Percentiles rank a stretch among this genome's conserved stretches.
These are phyloP conservation scores for Paramormyrops kingsleyae DNA, from an alignment of 2,113 vertebrate genomes.

Conservation along the genomic window DNA sequence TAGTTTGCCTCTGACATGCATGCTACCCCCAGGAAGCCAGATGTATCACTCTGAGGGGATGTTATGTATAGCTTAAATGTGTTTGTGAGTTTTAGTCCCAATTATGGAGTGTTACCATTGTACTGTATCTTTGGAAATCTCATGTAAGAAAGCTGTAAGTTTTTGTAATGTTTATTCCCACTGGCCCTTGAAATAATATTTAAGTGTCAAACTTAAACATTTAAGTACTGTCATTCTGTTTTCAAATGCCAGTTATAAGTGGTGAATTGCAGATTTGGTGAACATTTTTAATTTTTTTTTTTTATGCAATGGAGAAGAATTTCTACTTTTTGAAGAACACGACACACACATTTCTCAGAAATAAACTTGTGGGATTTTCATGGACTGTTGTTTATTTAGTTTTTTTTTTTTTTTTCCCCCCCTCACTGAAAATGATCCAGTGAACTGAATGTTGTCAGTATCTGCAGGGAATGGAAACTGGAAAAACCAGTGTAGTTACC, in stretches of 20 bases:
- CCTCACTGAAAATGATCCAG: not conserved
- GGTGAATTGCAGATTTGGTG: not conserved
- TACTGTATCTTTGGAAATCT: slow-evolving; percentile 4
- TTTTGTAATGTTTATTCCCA: slow-evolving; percentile 1
- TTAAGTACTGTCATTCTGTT: not conserved
- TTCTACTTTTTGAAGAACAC: not conserved
- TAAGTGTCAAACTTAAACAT: not conserved
- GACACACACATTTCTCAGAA: not conserved
- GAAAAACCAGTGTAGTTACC: not conserved
- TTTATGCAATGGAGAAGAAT: not conserved
- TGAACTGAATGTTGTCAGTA: not conserved
- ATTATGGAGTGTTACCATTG: not conserved
- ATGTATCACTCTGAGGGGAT: not conserved
- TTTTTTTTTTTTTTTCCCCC: not conserved
- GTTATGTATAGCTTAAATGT: not conserved
- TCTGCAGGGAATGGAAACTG: too few relatives aligned
- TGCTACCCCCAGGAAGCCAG: not conserved
- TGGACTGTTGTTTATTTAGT: not conserved
- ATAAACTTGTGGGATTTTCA: slow-evolving; percentile 26
- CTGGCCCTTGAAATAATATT: not conserved
- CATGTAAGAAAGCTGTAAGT: slow-evolving; percentile 15
- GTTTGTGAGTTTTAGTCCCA: not conserved
- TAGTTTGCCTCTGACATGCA: slow-evolving; percentile 5
- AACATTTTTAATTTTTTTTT: not conserved
- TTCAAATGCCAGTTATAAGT: not conserved